Percentiles rank a stretch among this genome's conserved stretches.
Conservation (phyloP, 2,797 vertebrate species). For the Pelochelys cantorii region DNA sequence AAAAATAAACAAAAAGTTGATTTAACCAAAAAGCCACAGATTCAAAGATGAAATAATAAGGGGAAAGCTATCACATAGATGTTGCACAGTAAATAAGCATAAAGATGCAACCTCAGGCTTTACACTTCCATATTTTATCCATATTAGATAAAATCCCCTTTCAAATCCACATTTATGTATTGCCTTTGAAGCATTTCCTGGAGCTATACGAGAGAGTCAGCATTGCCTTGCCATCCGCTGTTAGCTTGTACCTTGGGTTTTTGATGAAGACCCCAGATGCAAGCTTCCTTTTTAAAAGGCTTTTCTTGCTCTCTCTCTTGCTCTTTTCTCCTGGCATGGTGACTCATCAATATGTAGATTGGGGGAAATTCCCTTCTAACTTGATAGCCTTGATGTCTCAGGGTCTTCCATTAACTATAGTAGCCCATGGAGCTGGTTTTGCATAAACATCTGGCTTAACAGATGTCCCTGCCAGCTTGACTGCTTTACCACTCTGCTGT, state of each 20-base stretch:
- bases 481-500: neutral
- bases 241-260: neutral
- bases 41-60: neutral
- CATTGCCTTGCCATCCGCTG: neutral
- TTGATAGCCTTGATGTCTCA: neutral
- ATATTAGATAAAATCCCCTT: neutral
- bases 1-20: neutral
- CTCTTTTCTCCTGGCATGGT: neutral
- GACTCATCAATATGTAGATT: neutral
- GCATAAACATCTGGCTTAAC: neutral
- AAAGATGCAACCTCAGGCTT: neutral
- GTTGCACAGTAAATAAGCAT: neutral
- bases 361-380: neutral
- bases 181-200: neutral
- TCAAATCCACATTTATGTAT: neutral
- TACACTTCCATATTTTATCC: neutral
- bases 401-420: neutral
- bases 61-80: neutral
- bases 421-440: neutral
- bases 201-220: neutral
- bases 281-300: neutral
- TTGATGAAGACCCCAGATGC: neutral
- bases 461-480: neutral
- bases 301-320: neutral
- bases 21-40: neutral